These are phyloP conservation scores for Scaptomyza reducta DNA, from an alignment of 2,888 invertebrate genomes.

Conservation along the genomic window DNA sequence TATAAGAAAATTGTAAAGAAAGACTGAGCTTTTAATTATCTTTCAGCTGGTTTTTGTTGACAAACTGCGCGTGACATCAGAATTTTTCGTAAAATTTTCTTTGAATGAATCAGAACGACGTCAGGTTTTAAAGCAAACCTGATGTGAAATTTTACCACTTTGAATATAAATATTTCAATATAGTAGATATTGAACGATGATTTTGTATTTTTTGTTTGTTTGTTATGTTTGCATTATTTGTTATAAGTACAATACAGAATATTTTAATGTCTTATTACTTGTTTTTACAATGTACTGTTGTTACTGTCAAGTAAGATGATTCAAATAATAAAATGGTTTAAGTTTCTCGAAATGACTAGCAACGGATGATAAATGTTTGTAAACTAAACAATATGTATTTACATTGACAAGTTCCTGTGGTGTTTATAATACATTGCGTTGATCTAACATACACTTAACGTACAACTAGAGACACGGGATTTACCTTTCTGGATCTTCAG, in stretches of 20 bases:
- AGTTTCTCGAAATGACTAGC: constrained; percentile 7
- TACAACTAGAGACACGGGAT: constrained; percentile 19
- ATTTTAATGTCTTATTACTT: not conserved
- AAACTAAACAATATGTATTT: constrained; percentile 45
- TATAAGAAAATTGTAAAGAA: constrained; percentile 47
- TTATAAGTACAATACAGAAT: constrained; percentile 16
- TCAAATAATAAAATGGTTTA: constrained; percentile 6
- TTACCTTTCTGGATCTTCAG: constrained; percentile 36
- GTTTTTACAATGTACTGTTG: constrained; percentile 23
- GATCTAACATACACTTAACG: constrained; percentile 11
- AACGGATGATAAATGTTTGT: constrained; percentile 23
- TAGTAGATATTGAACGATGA: constrained; percentile 6
- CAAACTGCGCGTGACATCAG: constrained; percentile 84
- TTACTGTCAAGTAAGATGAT: constrained; percentile 14
- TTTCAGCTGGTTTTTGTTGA: constrained; percentile 80
- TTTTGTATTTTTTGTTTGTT: constrained; percentile 15
- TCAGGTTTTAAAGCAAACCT: constrained; percentile 11
- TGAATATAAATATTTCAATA: constrained; percentile 71
- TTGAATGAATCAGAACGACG: constrained; percentile 37
- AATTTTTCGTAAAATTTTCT: constrained; percentile 78
- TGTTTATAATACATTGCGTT: constrained; percentile 47
- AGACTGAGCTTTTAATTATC: constrained; percentile 50
- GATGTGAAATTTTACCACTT: constrained; percentile 70
- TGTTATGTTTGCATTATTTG: constrained; percentile 25
- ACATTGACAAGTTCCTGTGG: constrained; percentile 31